Evolutionary conservation across 2,888 invertebrate species (phyloP), one percentile per base, ranked within the genome.

Genomic region (Platycnemis pennipes): DNA sequence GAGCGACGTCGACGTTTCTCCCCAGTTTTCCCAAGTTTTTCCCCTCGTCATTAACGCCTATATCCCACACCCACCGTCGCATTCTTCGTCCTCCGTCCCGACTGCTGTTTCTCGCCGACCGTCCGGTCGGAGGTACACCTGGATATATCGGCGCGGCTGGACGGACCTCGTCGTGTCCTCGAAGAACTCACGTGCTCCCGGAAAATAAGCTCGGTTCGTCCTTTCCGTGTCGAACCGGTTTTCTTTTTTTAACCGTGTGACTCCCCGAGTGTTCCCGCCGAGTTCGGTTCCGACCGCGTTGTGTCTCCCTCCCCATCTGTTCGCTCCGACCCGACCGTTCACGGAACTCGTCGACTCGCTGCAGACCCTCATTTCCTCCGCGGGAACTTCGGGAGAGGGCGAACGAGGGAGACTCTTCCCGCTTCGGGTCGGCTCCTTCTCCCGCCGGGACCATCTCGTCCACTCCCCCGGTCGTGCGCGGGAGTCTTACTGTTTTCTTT

Each of bases 61-160:
- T 87, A 87, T 87, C 87, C 26, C 44, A 87, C 44, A 26, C 44
- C 44, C 45, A 42, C 87, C 87, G 45, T 87, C 87, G 44, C 44
- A 22, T 63, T 63, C 44, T 31, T 44, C 87, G 44, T 87, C 63
- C 5, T 63, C 63, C 63, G 19, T 5, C 63, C 2, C 87, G 87
- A 44, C 44, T 26, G 19, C 45, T 3, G 26, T 45, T 45, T 1
- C 87, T 87, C 45, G 87, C 87, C 19, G 13, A 13, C 1, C 13
- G 16, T 7, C 26, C 85, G n/a, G 37, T 16, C 0, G 0, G 19
- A 19, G 42, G 7, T 85, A 31, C 13, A 85, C 31, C 85, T 85
- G 7, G 37, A 11, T 37, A 19, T 37, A 31, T 85, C 85, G 16
- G 3, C 63, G 63, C 63, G 5, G 5, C 63, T 19, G 5, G 19